A percentile compares a stretch with the other conserved stretches of the same genome.
phyloP scores from a whole-genome alignment of 2,888 invertebrate species.

The Apodemia hepburni region DNA sequence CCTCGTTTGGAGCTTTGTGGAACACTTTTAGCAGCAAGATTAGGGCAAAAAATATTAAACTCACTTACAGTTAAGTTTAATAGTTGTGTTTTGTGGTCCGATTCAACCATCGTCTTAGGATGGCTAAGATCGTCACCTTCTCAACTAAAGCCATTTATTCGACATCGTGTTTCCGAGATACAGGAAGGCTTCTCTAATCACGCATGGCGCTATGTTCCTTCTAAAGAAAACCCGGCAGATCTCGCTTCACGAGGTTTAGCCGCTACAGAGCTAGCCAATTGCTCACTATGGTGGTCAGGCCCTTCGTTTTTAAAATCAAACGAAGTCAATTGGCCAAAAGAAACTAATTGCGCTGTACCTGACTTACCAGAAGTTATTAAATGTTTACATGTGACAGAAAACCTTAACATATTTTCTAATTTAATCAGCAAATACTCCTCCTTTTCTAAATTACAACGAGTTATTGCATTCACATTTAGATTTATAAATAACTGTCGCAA shows the following conservation, averaged over 20 bases:
- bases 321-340: not conserved
- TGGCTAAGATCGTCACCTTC: slow-evolving; percentile 30
- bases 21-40: slow-evolving; percentile 32
- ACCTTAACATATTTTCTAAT: not conserved
- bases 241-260: slow-evolving; percentile 26
- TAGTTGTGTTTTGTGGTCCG: slow-evolving; percentile 31
- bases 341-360: not conserved
- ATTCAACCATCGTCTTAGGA: slow-evolving; percentile 35
- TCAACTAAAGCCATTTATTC: slow-evolving; percentile 32
- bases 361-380: not conserved
- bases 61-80: slow-evolving; percentile 24
- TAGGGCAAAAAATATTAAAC: slow-evolving; percentile 29
- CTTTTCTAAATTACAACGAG: slow-evolving; percentile 14
- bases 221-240: slow-evolving; percentile 35
- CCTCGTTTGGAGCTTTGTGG: slow-evolving; percentile 38
- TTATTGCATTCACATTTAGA: slow-evolving; percentile 16
- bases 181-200: slow-evolving; percentile 28
- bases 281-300: not conserved
- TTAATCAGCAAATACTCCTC: slow-evolving; percentile 14
- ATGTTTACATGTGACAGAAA: not conserved
- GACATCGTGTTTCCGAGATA: slow-evolving; percentile 36
- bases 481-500: slow-evolving; percentile 22
- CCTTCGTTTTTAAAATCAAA: not conserved
- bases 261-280: not conserved
- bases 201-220: slow-evolving; percentile 35